A percentile compares a stretch with the other conserved stretches of the same genome.
phyloP scores from a whole-genome alignment of 2,113 vertebrate genomes.

The Phylloscopus whistleri region DNA sequence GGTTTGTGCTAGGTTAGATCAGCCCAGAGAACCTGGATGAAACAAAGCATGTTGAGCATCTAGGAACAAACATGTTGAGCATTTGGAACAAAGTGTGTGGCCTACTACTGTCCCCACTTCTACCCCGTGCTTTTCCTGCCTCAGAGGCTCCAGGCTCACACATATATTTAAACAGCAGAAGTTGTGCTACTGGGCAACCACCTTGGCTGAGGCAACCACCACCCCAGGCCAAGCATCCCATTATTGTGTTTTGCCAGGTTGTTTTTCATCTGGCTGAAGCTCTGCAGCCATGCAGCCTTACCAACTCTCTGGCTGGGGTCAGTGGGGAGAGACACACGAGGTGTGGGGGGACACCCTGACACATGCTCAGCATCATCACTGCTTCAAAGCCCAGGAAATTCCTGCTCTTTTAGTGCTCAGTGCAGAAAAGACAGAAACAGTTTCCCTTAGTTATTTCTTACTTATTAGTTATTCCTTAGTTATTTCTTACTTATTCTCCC shows the following conservation, averaged over 20 bases:
- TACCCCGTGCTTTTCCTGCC: background rate
- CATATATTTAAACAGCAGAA: background rate
- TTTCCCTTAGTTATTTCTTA: background rate
- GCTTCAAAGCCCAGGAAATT: background rate
- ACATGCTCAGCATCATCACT: background rate
- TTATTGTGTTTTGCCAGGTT: background rate
- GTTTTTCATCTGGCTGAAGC: background rate
- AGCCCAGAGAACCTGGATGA: background rate
- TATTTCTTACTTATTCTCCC: background rate
- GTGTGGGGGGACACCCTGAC: rapidly evolving
- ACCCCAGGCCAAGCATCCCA: background rate
- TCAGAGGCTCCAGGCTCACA: background rate
- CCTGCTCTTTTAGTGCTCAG: background rate
- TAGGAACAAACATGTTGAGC: background rate
- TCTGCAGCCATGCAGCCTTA: background rate
- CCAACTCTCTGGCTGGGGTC: background rate
- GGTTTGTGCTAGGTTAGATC: background rate
- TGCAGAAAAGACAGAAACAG: background rate
- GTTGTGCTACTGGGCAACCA: background rate
- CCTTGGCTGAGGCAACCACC: background rate
- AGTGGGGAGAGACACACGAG: background rate
- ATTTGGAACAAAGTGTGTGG: background rate
- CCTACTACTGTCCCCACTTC: background rate
- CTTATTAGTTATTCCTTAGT: background rate
- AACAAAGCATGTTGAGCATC: rapidly evolving